phyloP scores from a whole-genome alignment of 30 jellyfish, hydroid and myxozoan species.

The Euphysa ruthae region DNA sequence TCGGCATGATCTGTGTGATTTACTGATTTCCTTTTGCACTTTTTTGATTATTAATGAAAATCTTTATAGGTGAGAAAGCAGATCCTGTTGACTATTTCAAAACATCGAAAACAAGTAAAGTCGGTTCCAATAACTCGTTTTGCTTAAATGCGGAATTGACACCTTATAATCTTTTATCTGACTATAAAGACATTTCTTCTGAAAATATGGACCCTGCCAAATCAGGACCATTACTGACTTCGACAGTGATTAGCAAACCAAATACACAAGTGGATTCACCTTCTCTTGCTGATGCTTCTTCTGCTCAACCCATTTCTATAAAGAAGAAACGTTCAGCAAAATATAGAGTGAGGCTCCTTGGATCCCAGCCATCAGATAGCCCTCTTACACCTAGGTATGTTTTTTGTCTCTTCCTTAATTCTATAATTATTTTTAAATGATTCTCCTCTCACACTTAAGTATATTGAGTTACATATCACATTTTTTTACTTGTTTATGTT shows the following conservation, averaged over 20 bases:
- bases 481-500: no score
- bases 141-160: constrained; percentile 26
- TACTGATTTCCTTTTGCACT: no score
- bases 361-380: constrained; percentile 77
- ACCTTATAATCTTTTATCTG: not conserved
- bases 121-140: not conserved
- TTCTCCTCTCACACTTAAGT: no score
- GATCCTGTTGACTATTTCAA: constrained; percentile 80
- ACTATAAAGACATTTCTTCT: constrained; percentile 45
- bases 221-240: constrained; percentile 81
- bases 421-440: no score
- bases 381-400: constrained; percentile 93
- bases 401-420: no score
- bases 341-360: constrained; percentile 56
- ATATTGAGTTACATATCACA: no score
- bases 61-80: constrained; percentile 70
- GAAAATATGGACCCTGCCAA: constrained; percentile 87
- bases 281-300: no score
- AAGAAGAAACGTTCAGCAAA: constrained; percentile 34
- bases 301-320: constrained; percentile 43
- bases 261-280: constrained; percentile 24
- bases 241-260: constrained; percentile 89
- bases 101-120: constrained; percentile 29
- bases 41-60: no score
- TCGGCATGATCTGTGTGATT: no score